Evolutionary conservation across 2,888 invertebrate species (phyloP).

Genomic region (Lasioglossum malachurum): DNA sequence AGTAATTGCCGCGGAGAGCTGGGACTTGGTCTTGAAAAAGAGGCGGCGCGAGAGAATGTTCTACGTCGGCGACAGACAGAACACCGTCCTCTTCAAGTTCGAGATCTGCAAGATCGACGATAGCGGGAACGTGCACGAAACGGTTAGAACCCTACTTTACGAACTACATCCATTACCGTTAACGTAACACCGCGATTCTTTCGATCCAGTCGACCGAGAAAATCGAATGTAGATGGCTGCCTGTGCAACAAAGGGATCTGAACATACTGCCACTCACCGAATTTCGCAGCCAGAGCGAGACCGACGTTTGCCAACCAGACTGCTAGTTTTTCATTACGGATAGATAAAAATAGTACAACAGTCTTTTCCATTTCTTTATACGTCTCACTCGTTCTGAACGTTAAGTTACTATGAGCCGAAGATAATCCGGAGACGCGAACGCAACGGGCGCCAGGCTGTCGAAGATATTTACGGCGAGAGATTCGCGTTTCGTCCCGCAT

Average conservation of each 20-base stretch:
- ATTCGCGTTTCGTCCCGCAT: constrained; percentile 52
- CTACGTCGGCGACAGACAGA: constrained; percentile 65
- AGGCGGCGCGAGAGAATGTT: constrained; percentile 63
- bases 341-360: background rate
- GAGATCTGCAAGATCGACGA: constrained; percentile 73
- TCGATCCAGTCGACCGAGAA: constrained; percentile 42
- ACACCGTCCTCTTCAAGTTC: constrained; percentile 76
- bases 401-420: background rate
- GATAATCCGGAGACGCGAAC: background rate
- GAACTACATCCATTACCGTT: background rate
- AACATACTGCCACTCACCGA: constrained; percentile 45
- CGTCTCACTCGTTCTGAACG: background rate
- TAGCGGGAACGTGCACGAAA: constrained; percentile 59
- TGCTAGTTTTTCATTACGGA: background rate
- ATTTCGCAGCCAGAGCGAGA: constrained; percentile 37
- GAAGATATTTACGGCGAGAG: constrained; percentile 54
- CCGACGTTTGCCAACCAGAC: background rate
- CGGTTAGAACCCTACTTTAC: constrained; percentile 52
- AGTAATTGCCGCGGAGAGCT: constrained; percentile 65
- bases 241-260: constrained; percentile 21
- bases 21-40: constrained; percentile 61
- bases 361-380: background rate
- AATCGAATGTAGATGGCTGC: constrained; percentile 49
- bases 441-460: constrained; percentile 24
- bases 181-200: constrained; percentile 19